Percentiles rank a stretch among this genome's conserved stretches.
These are phyloP conservation scores for Scelioninae gen. 2 DNA, from an alignment of 2,888 invertebrate genomes.

Conservation along the genomic window DNA sequence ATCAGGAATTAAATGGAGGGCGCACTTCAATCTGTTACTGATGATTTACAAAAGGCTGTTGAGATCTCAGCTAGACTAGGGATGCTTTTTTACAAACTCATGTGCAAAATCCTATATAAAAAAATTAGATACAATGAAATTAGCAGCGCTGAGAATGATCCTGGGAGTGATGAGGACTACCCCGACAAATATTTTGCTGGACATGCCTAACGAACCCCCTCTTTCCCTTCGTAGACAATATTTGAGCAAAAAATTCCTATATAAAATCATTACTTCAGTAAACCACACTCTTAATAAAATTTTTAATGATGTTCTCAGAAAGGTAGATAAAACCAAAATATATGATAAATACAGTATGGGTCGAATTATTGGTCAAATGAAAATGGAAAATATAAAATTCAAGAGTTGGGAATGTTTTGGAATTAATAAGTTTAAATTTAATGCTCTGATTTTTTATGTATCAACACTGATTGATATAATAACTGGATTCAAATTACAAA, in stretches of 20 bases:
- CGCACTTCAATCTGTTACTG: not conserved
- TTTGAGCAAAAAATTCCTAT: not conserved
- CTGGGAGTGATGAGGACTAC: conserved; percentile 2
- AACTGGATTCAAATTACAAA: not conserved
- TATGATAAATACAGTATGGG: too few species aligned
- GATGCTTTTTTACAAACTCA: not conserved
- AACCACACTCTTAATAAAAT: too few species aligned
- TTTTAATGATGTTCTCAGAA: too few species aligned
- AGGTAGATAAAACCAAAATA: too few species aligned
- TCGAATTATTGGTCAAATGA: too few species aligned
- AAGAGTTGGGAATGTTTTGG: too few species aligned
- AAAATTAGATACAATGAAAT: not conserved
- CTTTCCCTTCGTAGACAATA: not conserved
- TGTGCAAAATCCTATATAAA: not conserved
- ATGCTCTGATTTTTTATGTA: too few species aligned
- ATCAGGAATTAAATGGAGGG: not conserved
- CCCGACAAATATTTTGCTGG: not conserved
- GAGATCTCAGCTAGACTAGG: conserved; percentile 5
- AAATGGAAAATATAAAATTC: too few species aligned
- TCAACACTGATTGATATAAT: too few species aligned
- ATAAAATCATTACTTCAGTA: not conserved
- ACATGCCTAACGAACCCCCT: not conserved
- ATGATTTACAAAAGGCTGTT: not conserved
- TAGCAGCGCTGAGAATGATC: not conserved
- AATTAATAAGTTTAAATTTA: too few species aligned